phyloP scores from a whole-genome alignment of 2,888 invertebrate species.

The Apamea epomidion region DNA sequence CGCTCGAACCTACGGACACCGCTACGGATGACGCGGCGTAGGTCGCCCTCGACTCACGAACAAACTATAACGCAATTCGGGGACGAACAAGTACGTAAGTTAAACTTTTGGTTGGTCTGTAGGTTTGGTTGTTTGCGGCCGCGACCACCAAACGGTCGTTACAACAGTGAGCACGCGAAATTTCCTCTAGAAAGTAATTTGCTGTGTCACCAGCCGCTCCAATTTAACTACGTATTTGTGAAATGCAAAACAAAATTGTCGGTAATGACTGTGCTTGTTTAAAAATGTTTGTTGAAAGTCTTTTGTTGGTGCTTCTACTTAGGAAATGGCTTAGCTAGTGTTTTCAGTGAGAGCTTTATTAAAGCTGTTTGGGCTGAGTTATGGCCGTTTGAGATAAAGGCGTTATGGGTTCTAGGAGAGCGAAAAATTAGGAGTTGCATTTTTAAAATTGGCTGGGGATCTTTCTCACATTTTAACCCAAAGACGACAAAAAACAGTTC shows the following conservation, averaged over 20 bases:
- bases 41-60: slow-evolving; percentile 29
- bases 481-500: not conserved
- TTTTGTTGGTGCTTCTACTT: slow-evolving; percentile 67
- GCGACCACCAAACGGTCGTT: slow-evolving; percentile 76
- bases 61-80: slow-evolving; percentile 74
- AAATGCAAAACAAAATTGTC: slow-evolving; percentile 83
- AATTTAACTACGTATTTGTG: slow-evolving; percentile 80
- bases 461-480: not conserved
- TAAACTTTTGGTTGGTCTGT: slow-evolving; percentile 82
- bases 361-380: slow-evolving; percentile 67
- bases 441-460: slow-evolving; percentile 23
- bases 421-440: slow-evolving; percentile 32
- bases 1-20: slow-evolving; percentile 6
- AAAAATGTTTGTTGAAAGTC: slow-evolving; percentile 70
- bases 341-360: slow-evolving; percentile 62
- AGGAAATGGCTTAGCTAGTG: slow-evolving; percentile 60
- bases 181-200: slow-evolving; percentile 85
- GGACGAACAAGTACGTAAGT: slow-evolving; percentile 77
- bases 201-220: slow-evolving; percentile 82
- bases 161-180: slow-evolving; percentile 84
- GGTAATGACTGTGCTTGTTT: slow-evolving; percentile 83
- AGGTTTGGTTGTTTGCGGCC: slow-evolving; percentile 82
- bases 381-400: slow-evolving; percentile 54
- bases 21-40: slow-evolving; percentile 27
- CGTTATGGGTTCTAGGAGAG: slow-evolving; percentile 14